Evolutionary conservation across 2,113 vertebrate species (phyloP).

Genomic region (Cairina moschata): DNA sequence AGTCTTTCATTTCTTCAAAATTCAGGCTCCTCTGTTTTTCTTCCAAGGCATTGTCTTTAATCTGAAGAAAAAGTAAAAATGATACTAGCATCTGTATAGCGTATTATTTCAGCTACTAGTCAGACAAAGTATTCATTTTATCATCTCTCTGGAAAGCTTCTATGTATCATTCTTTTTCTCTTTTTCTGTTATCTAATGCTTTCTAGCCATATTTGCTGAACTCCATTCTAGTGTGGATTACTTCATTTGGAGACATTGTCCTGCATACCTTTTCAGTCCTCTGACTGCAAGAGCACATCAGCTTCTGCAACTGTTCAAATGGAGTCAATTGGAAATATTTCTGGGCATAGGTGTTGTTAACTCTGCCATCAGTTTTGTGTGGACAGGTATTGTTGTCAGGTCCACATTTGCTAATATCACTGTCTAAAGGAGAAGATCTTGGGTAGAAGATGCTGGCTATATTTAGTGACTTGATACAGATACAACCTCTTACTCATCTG

Average conservation of each 20-base stretch:
- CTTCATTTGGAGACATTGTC: neutral
- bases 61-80: constrained; percentile 59
- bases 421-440: neutral
- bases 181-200: neutral
- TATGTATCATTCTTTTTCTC: neutral
- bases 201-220: neutral
- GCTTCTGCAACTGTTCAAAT: neutral
- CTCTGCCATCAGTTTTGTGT: neutral
- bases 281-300: neutral
- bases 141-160: neutral
- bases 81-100: neutral
- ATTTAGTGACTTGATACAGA: neutral
- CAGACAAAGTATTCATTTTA: neutral
- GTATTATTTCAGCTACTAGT: neutral
- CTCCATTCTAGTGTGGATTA: neutral
- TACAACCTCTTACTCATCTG: neutral
- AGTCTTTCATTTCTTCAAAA: constrained; percentile 74
- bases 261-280: neutral
- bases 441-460: neutral
- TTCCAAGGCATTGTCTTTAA: constrained; percentile 47
- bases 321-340: neutral
- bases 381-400: neutral
- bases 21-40: constrained; percentile 72
- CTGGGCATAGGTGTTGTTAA: neutral
- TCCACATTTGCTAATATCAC: neutral